Evolutionary conservation across 1,140 invertebrate species (phyloP).

Genomic region (Hyles vespertilio): DNA sequence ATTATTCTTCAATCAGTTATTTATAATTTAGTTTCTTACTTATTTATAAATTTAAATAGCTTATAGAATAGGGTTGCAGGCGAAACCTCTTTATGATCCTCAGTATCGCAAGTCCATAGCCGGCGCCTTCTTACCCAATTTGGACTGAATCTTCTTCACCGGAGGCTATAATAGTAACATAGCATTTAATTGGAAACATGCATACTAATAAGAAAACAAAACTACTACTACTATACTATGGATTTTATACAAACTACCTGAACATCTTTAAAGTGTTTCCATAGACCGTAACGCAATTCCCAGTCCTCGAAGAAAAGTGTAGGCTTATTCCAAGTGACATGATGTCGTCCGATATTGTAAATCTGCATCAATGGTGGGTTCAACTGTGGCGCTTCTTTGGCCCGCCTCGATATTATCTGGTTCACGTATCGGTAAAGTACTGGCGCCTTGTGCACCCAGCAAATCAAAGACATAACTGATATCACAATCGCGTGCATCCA

Average conservation of each 20-base stretch:
- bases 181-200: not conserved
- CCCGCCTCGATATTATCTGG: constrained; percentile 72
- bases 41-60: too few species aligned
- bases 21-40: too few species aligned
- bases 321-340: constrained; percentile 78
- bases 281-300: constrained; percentile 78
- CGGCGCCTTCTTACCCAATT: constrained; percentile 7
- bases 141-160: not conserved
- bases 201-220: not conserved
- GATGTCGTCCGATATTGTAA: constrained; percentile 76
- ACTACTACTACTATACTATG: not conserved
- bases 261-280: constrained; percentile 75
- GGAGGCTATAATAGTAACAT: not conserved
- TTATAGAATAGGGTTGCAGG: not conserved
- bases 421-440: constrained; percentile 76
- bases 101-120: constrained; percentile 11
- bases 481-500: constrained; percentile 77
- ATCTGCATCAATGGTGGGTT: constrained; percentile 76
- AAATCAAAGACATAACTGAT: constrained; percentile 77
- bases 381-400: constrained; percentile 77
- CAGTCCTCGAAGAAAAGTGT: constrained; percentile 79
- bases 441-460: constrained; percentile 77
- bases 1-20: too few species aligned
- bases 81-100: not conserved
- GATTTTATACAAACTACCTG: constrained; percentile 18